Evolutionary conservation across 2,113 vertebrate genomes (phyloP), one percentile per base, ranked within the genome.

Genomic region (Empidonax traillii): DNA sequence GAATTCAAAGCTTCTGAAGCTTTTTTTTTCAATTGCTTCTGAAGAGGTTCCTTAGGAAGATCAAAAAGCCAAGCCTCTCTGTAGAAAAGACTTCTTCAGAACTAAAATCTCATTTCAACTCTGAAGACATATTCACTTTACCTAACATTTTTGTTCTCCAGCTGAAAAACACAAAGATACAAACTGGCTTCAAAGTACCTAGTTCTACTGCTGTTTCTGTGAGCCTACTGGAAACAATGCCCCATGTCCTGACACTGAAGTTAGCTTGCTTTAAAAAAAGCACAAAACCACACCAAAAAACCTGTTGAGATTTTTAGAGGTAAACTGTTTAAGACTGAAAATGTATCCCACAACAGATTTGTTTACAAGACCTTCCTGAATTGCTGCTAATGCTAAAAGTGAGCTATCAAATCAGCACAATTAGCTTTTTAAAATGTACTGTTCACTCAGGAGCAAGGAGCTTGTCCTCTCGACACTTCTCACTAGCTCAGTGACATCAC

Each of bases 1-100:
- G 62, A 90, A 93, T 83, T 93, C 90, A 96, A 93, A 96, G 75
- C 79, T 31, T n/a, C n/a, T n/a, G n/a, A n/a, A n/a, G n/a, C n/a
- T n/a, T n/a, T n/a, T n/a, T n/a, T n/a, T n/a, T n/a, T n/a, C n/a
- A n/a, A n/a, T n/a, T n/a, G 33, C 37, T 76, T 94, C 81, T 79
- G 33, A 92, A 83, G 67, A 90, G 37, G 17, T 85, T 89, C 63
- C 75, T 89, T 25, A 58, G 81, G 81, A 94, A 93, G 85, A 93
- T 89, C 76, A 96, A 93, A 90, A 93, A 85, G 76, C 58, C 85
- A 81, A 76, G 39, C 10, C 37, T 79, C 74, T 74, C 43, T 52
- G 33, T n/a, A 85, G 80, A 10, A 56, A 76, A 94, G 55, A 85
- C 76, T 69, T 91, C 90, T 73, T 86, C 88, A 68, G 35, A 93